phyloP scores from a whole-genome alignment of 2,797 vertebrate species.

The Echiichthys vipera region DNA sequence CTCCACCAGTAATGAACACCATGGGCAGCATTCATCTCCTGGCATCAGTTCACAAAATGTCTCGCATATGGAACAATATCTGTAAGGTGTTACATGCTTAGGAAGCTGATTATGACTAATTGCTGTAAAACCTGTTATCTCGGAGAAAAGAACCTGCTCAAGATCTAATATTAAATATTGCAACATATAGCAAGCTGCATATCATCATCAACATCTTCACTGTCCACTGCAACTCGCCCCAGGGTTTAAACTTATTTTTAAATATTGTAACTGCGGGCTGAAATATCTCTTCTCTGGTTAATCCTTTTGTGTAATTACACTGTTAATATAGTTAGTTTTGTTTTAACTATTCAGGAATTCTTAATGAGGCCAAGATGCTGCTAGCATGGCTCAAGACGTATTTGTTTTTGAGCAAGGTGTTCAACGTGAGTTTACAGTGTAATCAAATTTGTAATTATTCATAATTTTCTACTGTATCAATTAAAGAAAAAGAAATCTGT shows the following conservation, averaged over 20 bases:
- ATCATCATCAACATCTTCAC: constrained; percentile 8
- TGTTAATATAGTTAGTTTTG: background rate
- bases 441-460: background rate
- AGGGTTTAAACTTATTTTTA: constrained; percentile 7
- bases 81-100: constrained; percentile 19
- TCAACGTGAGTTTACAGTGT: background rate
- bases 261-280: background rate
- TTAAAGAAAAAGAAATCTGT: background rate
- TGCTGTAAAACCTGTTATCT: constrained; percentile 23
- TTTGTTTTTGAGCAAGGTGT: no score
- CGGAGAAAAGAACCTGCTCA: constrained; percentile 11
- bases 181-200: constrained; percentile 17
- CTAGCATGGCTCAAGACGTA: no score
- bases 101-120: constrained; percentile 43
- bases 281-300: background rate
- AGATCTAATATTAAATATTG: constrained; percentile 35
- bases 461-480: background rate
- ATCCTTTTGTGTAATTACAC: background rate
- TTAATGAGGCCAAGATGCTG: background rate
- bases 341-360: background rate
- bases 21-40: constrained; percentile 21
- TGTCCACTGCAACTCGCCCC: background rate
- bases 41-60: constrained; percentile 40
- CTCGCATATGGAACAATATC: constrained; percentile 34
- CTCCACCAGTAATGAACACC: constrained; percentile 5